Evolutionary conservation across 2,888 invertebrate genomes (phyloP).

Genomic region (Nemotelus nigrinus): DNA sequence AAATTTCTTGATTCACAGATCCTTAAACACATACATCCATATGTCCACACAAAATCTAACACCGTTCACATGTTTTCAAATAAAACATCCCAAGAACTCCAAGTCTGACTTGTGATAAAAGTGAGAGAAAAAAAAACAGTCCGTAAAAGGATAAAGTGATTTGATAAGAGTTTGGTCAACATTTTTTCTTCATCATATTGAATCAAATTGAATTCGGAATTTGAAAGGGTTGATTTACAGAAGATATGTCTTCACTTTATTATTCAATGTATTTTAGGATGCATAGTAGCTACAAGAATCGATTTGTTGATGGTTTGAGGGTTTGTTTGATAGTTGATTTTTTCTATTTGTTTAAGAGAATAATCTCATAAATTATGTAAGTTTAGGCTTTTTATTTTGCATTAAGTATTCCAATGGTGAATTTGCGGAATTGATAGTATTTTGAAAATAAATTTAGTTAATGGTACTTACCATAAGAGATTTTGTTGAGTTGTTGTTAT

Average conservation of each 20-base stretch:
- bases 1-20: not conserved
- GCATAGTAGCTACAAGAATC: not conserved
- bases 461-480: conserved; percentile 48
- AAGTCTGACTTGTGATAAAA: too few relatives aligned
- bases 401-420: too few relatives aligned
- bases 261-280: not conserved
- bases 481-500: conserved; percentile 49
- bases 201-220: conserved; percentile 6
- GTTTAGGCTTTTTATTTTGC: too few relatives aligned
- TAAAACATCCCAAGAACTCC: too few relatives aligned
- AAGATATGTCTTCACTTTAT: not conserved
- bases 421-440: too few relatives aligned
- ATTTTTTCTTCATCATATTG: conserved; percentile 23
- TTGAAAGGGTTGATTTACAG: not conserved
- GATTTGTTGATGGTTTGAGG: not conserved
- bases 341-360: too few relatives aligned
- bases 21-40: too few relatives aligned
- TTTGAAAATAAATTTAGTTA: conserved; percentile 13
- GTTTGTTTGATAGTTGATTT: too few relatives aligned
- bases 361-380: too few relatives aligned
- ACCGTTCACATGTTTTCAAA: too few relatives aligned
- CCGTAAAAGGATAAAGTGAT: conserved; percentile 26
- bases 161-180: conserved; percentile 40
- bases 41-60: too few relatives aligned
- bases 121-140: not conserved